Evolutionary conservation across 2,888 invertebrate genomes (phyloP), one percentile per base, ranked within the genome.

Genomic region (Nymphalis c-album): DNA sequence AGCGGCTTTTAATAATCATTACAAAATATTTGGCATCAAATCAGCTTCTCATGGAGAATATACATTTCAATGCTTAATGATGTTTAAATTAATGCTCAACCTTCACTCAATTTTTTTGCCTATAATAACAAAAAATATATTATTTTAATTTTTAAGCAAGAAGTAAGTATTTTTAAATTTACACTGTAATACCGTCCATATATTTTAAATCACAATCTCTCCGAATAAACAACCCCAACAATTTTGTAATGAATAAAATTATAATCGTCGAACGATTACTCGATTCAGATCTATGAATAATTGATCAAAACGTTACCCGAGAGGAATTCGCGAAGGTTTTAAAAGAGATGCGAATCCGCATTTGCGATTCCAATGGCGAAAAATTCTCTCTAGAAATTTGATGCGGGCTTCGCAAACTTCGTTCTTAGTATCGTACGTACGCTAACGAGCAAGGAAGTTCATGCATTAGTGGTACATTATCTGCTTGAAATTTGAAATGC

Each of bases 381-480:
- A 67, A 65, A 63, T 40, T 50, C 7, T 18, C 18, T 55, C 18
- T 31, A 55, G 20, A 60, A 64, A 55, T 53, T 53, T 5, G 60
- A 66, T 68, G 64, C 64, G 64, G 68, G 60, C 67, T 55, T 31
- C 64, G 26, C 53, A 20, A 68, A 68, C 68, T 68, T 60, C 45
- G 67, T 35, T 63, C 60, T 64, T 48, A 60, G 61, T 61, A 48
- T 22, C 40, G 40, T 45, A 53, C 35, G 35, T 40, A 57, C 47
- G 50, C 53, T 71, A 76, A 76, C 70, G 75, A 77, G 73, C 67
- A 71, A 74, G 72, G 69, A 76, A 71, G 62, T 64, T 71, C 61
- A 55, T 70, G 40, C 70, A 70, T 70, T 62, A 67, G 61, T 48
- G 48, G 58, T 65, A 68, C 72, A 73, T 71, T 72, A 73, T 72